These are phyloP conservation scores for Alouatta palliata DNA, from an alignment of 2,113 vertebrate species.

Conservation along the genomic window DNA sequence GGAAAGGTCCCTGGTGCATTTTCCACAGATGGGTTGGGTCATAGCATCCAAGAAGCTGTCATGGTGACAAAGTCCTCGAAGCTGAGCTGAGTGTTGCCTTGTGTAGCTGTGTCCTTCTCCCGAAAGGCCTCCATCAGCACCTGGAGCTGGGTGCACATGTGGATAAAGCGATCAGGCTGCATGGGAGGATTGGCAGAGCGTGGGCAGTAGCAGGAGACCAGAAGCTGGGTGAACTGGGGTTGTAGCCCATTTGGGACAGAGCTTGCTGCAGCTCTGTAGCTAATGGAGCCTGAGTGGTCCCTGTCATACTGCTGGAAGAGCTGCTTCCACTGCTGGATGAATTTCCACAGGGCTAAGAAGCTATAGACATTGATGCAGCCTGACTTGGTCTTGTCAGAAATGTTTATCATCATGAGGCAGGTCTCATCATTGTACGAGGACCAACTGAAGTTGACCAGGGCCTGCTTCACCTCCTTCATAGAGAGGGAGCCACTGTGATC, in stretches of 20 bases:
- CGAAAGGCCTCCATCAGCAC: conserved; percentile 91
- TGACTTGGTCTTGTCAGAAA: conserved; percentile 91
- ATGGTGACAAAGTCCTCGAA: conserved; percentile 93
- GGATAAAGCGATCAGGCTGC: conserved; percentile 94
- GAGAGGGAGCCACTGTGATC: conserved; percentile 93
- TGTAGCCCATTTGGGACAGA: conserved; percentile 94
- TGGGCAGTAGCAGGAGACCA: conserved; percentile 83
- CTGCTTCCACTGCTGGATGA: conserved; percentile 91
- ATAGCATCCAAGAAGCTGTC: conserved; percentile 88
- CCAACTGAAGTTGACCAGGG: conserved; percentile 95
- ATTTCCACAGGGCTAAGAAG: conserved; percentile 92
- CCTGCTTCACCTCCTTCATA: conserved; percentile 92
- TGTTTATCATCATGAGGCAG: conserved; percentile 95
- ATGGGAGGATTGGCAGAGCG: conserved; percentile 78
- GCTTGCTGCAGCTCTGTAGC: conserved; percentile 92
- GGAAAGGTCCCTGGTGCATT: not conserved
- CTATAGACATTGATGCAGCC: conserved; percentile 90
- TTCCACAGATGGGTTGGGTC: conserved; percentile 60
- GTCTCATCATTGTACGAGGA: conserved; percentile 93
- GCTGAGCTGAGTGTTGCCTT: conserved; percentile 86
- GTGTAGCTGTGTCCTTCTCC: conserved; percentile 89
- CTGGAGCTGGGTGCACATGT: conserved; percentile 94
- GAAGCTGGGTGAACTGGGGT: conserved; percentile 90
- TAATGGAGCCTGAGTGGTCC: conserved; percentile 91
- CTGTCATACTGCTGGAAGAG: conserved; percentile 94